These are phyloP conservation scores for Crypturellus tataupa DNA, from an alignment of 2,797 vertebrate genomes.

Conservation along the genomic window DNA sequence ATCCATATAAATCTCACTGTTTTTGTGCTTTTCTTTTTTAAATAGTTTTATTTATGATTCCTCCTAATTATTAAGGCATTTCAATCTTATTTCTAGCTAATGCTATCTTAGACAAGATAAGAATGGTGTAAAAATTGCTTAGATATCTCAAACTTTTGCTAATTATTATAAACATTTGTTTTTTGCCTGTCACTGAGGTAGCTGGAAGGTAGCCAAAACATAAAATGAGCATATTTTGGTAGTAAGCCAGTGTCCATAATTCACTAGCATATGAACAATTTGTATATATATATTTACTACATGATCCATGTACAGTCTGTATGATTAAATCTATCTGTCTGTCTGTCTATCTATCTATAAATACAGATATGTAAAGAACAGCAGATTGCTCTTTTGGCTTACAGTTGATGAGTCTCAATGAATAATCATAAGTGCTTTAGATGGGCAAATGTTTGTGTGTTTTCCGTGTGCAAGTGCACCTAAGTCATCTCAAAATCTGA, in stretches of 20 bases:
- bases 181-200: background rate
- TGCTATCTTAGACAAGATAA: background rate
- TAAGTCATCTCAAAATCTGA: background rate
- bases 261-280: background rate
- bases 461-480: constrained; percentile 28
- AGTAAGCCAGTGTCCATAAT: background rate
- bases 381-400: constrained; percentile 73
- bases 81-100: background rate
- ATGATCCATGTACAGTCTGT: background rate
- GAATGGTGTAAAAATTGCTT: background rate
- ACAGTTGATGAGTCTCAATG: constrained; percentile 52
- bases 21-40: constrained; percentile 21
- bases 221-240: background rate
- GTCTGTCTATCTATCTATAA: background rate
- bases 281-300: background rate
- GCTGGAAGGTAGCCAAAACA: background rate
- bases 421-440: constrained; percentile 65
- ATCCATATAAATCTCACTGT: constrained; percentile 45
- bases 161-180: background rate
- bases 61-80: background rate
- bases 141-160: background rate
- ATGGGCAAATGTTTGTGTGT: constrained; percentile 45
- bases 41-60: background rate
- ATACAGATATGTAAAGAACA: constrained; percentile 39
- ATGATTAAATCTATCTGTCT: background rate